phyloP scores from a whole-genome alignment of 2,888 invertebrate species.

The Metopia argyrocephala region DNA sequence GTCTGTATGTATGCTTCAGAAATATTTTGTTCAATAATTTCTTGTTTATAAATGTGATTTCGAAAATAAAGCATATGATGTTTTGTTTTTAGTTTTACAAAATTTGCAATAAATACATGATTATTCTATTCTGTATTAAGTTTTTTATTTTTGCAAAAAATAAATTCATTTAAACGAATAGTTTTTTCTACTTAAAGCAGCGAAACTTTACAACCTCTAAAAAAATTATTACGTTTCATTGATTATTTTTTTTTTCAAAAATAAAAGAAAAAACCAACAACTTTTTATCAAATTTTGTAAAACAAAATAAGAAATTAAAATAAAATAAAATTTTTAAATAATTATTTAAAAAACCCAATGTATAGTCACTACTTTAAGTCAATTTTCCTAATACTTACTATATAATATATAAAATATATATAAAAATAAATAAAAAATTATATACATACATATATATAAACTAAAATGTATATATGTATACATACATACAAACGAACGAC shows the following conservation, averaged over 20 bases:
- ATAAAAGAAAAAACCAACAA: background rate
- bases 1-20: background rate
- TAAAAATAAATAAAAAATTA: constrained; percentile 42
- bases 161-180: constrained; percentile 26
- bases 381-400: constrained; percentile 72
- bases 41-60: constrained; percentile 36
- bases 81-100: background rate
- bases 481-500: constrained; percentile 46
- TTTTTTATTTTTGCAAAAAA: background rate
- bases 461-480: constrained; percentile 17
- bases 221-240: constrained; percentile 39
- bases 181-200: constrained; percentile 56
- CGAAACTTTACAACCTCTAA: constrained; percentile 37
- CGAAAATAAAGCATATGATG: constrained; percentile 8
- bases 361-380: constrained; percentile 79
- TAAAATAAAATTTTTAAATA: constrained; percentile 13
- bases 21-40: constrained; percentile 18
- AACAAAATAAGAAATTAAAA: background rate
- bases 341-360: constrained; percentile 71
- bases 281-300: background rate
- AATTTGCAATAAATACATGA: background rate
- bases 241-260: background rate
- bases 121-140: too few species aligned
- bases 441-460: too few species aligned
- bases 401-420: constrained; percentile 58